Percentiles rank a stretch among this genome's conserved stretches.
Evolutionary conservation across 2,113 vertebrate genomes (phyloP).

Genomic region (Brienomyrus brachyistius): DNA sequence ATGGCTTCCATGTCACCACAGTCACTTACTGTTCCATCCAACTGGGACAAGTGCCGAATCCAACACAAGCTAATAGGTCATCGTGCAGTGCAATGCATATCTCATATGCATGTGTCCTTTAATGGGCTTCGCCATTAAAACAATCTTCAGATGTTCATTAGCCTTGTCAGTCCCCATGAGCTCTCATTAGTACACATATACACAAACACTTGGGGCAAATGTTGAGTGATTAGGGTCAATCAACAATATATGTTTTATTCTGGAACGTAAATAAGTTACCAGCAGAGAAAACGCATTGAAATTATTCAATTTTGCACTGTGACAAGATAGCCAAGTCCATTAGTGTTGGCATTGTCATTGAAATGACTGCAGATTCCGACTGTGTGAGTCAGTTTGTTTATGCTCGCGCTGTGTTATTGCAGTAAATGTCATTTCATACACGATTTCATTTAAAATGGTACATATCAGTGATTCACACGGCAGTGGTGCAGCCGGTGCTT

Average conservation of each 20-base stretch:
- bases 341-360: conserved; percentile 19
- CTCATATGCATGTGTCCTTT: neutral
- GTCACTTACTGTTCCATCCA: neutral
- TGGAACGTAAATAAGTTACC: neutral
- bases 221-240: conserved; percentile 6
- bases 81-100: neutral
- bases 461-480: conserved; percentile 11
- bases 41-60: neutral
- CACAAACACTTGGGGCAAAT: neutral
- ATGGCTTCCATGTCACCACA: neutral
- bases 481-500: conserved; percentile 16
- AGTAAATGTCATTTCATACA: conserved; percentile 20
- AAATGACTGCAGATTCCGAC: conserved; percentile 21
- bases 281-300: conserved; percentile 11
- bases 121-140: neutral
- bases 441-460: conserved; percentile 30
- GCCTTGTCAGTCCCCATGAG: neutral
- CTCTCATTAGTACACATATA: neutral
- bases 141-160: neutral
- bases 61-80: neutral
- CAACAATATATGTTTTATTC: neutral
- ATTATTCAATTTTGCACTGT: conserved; percentile 13
- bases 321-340: conserved; percentile 20
- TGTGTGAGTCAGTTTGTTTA: conserved; percentile 22
- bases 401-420: conserved; percentile 19